Evolutionary conservation across 2,797 vertebrate species (phyloP).

Genomic region (Bradypodion ventrale): DNA sequence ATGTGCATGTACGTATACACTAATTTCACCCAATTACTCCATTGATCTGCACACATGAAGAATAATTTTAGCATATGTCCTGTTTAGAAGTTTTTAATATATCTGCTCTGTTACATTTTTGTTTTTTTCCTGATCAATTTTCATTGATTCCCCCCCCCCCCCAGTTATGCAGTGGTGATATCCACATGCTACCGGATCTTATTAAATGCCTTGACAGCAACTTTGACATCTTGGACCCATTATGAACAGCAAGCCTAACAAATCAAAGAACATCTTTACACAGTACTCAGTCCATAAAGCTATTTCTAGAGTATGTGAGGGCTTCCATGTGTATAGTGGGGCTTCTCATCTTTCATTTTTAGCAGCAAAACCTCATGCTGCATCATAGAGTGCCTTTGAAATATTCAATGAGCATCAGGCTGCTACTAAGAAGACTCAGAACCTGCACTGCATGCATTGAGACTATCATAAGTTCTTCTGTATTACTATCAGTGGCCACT

Average conservation of each 20-base stretch:
- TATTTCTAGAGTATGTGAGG: neutral
- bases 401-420: neutral
- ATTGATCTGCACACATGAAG: neutral
- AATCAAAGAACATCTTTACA: conserved; percentile 9
- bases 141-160: conserved; percentile 10
- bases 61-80: conserved; percentile 7
- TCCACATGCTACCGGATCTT: conserved; percentile 28
- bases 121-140: conserved; percentile 3
- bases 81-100: neutral
- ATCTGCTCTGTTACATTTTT: neutral
- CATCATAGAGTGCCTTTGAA: neutral
- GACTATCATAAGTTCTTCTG: neutral
- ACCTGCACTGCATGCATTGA: neutral
- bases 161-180: conserved; percentile 18
- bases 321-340: neutral
- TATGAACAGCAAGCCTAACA: neutral
- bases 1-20: neutral
- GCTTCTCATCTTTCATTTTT: neutral
- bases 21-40: neutral
- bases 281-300: neutral
- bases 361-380: neutral
- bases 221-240: conserved; percentile 2
- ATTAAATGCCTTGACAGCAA: conserved; percentile 23
- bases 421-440: neutral
- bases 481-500: neutral